Conservation (phyloP, 2,888 invertebrate species). For the Abrostola tripartita region DNA sequence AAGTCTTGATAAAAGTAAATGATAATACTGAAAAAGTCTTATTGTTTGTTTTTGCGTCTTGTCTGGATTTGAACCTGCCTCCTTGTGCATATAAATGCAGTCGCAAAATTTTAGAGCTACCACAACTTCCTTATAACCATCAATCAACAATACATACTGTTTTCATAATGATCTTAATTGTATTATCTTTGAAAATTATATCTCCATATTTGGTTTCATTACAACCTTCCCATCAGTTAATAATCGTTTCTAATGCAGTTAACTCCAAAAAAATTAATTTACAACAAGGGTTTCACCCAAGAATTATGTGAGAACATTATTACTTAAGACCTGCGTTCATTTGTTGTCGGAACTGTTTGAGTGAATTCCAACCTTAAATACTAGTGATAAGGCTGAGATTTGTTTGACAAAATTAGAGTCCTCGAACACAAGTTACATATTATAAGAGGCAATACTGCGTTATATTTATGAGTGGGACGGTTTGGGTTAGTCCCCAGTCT, state of each 20-base stretch:
- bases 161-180: too few relatives aligned
- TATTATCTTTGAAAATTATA: neutral
- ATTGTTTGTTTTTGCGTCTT: too few relatives aligned
- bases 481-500: slow-evolving; percentile 6
- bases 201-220: neutral
- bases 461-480: slow-evolving; percentile 2
- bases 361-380: neutral
- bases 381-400: neutral
- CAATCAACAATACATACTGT: too few relatives aligned
- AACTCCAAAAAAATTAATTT: neutral
- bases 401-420: neutral
- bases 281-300: neutral
- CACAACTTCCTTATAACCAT: too few relatives aligned
- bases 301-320: slow-evolving; percentile 37
- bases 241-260: slow-evolving; percentile 1
- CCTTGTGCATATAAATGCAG: too few relatives aligned
- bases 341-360: neutral
- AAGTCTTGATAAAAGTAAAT: too few relatives aligned
- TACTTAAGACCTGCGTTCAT: slow-evolving; percentile 14
- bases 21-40: too few relatives aligned
- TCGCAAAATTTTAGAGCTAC: too few relatives aligned
- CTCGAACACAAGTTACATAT: neutral
- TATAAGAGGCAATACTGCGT: neutral
- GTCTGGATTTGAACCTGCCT: too few relatives aligned
- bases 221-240: neutral